Percentiles rank a stretch among this genome's conserved stretches.
phyloP scores from a whole-genome alignment of 2,888 invertebrate species.

The Cheilosia vulpina region DNA sequence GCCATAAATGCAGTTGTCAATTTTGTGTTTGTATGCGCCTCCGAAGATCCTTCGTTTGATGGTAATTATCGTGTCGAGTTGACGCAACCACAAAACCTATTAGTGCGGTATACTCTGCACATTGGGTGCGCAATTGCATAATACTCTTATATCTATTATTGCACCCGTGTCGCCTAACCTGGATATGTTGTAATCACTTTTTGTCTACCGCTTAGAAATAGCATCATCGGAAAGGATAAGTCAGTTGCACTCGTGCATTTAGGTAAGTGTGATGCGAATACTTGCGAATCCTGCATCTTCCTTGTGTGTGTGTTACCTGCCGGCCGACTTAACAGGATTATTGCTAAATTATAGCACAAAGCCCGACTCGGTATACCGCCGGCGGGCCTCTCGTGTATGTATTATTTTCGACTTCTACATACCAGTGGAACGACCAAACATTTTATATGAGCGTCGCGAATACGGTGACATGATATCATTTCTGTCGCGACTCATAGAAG shows the following conservation, averaged over 20 bases:
- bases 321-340: constrained; percentile 59
- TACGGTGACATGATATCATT: constrained; percentile 38
- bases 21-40: constrained; percentile 52
- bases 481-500: constrained; percentile 52
- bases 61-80: constrained; percentile 51
- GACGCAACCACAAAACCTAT: constrained; percentile 70
- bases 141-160: neutral
- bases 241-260: neutral
- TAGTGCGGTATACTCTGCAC: constrained; percentile 27
- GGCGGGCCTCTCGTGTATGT: neutral
- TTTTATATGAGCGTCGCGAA: constrained; percentile 43
- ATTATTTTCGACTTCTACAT: constrained; percentile 3
- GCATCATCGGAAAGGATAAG: constrained; percentile 4
- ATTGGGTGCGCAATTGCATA: constrained; percentile 6
- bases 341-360: constrained; percentile 38
- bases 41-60: constrained; percentile 28
- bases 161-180: constrained; percentile 8
- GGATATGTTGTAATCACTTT: constrained; percentile 61
- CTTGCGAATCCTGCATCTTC: constrained; percentile 41
- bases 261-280: constrained; percentile 59
- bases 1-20: constrained; percentile 46
- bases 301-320: constrained; percentile 40
- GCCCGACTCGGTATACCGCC: constrained; percentile 38
- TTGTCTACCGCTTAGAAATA: constrained; percentile 34
- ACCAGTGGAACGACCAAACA: constrained; percentile 9